Conservation (phyloP, 2,797 vertebrate genomes). For the Semaprochilodus insignis region DNA sequence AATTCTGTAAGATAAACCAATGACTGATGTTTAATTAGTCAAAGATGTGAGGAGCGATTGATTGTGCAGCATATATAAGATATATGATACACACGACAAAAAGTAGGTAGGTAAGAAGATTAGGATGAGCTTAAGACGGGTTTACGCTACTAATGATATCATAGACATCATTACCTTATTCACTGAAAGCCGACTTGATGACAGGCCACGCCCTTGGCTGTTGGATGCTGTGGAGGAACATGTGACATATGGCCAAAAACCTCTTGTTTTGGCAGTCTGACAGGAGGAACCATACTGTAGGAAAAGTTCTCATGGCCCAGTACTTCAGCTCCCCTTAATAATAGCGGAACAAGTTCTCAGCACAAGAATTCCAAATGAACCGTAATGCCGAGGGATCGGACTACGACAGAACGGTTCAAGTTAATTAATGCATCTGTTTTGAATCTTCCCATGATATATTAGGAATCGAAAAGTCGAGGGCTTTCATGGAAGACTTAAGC, state of each 20-base stretch:
- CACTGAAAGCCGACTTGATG: not conserved
- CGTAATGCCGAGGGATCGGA: constrained; percentile 14
- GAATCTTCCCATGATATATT: constrained; percentile 57
- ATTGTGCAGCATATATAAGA: not conserved
- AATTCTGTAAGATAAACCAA: not conserved
- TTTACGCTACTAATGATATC: not conserved
- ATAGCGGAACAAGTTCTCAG: not conserved
- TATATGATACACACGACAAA: no score
- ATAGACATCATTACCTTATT: not conserved
- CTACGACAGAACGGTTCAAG: constrained; percentile 55
- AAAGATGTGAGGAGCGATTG: not conserved
- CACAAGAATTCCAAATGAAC: not conserved
- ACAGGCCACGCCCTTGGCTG: not conserved
- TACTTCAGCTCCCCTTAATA: not conserved
- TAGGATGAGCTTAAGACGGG: not conserved
- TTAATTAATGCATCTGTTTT: constrained; percentile 62
- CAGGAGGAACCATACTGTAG: not conserved
- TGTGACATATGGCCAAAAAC: not conserved
- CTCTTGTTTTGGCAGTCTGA: not conserved
- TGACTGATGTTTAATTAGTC: not conserved
- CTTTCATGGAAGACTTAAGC: constrained; percentile 61
- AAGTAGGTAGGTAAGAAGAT: not conserved
- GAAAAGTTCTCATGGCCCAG: not conserved
- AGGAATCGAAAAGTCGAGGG: constrained; percentile 57
- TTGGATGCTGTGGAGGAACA: not conserved